Base-by-base conservation (phyloP, 2,888 invertebrate species). In the Platycnemis pennipes region DNA sequence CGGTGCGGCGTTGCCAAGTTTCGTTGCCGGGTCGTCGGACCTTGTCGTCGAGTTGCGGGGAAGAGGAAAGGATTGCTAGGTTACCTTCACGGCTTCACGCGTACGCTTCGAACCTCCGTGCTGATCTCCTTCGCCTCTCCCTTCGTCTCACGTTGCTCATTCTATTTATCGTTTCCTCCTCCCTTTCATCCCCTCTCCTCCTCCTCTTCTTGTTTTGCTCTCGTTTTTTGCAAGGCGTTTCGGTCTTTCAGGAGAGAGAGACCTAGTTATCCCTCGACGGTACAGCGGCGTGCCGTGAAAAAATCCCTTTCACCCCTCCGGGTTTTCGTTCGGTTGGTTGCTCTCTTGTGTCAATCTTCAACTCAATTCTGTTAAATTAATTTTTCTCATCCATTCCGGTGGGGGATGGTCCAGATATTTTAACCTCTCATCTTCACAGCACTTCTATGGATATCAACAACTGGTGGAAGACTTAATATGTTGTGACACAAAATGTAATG, bases 81-180 rank as follows among this genome's bases (percentile, higher is more conserved):
- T 89, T 56, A 63, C 91, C 91, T 91, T 91, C 91, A 91, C 91
- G 91, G 91, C 91, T 91, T 91, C 91, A 91, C 91, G 91, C 91
- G 91, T 91, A 69, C 91, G 69, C 63, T 91, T 91, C 91, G 91
- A 63, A 44, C 44, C 91, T 86, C 42, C 42, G 86, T 44, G 42
- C 53, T 88, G 42, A 89, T 56, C 56, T 89, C 56, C 45, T 87
- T 86, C 46, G 46, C 87, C 37, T 87, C 46, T 46, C 56, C 53
- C 44, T 91, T 91, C 63, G 56, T 63, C 42, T 91, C 91, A 77
- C 37, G 37, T 37, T 77, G 91, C 26, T 69, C 42, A n/a, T 42
- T 13, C 63, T 69, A 44, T 91, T 69, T 91, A 53, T n/a, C 45
- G 37, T 77, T 77, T 69, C 91, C 44, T 63, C 91, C 1, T 56